Evolutionary conservation across 2,113 vertebrate species (phyloP), one percentile per base, ranked within the genome.

Genomic region (Sula dactylatra): DNA sequence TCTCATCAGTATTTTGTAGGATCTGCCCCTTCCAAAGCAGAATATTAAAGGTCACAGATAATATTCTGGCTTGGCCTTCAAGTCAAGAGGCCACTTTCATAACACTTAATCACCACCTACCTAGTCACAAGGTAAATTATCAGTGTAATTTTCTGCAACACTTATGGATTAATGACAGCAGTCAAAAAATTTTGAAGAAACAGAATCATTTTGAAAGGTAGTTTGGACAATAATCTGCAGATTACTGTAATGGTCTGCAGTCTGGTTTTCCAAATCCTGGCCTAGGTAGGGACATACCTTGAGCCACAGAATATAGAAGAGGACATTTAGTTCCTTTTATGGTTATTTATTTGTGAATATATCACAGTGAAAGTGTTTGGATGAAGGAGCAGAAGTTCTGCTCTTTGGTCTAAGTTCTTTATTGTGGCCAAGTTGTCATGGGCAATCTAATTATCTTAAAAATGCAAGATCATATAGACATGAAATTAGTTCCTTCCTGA

Each of bases 91-190:
- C 40, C 59, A 69, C 55, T 93, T 95, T 93, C 55, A 52, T 90
- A 86, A 61, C 76, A 78, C 84, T 96, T 82, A 94, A 96, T 96
- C 56, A 91, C 74, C 84, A 91, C 40, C 34, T 93, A 91, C 27
- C 92, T 96, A 86, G 88, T 95, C 83, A 67, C 44, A 62, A 42
- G 76, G 78, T 91, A 65, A 72, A 76, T 88, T 87, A 93, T 94
- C 14, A 44, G 4, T 54, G 13, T 80, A 62, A 34, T 82, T 97
- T 88, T 70, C 58, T 73, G 64, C 16, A 50, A 79, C 50, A 92
- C 38, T 38, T 96, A 47, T 54, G 55, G 81, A 86, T 95, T 96
- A 97, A 97, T 96, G 73, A 67, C 22, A 49, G 49, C 34, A 88
- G n/a, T 47, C 34, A 52, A 69, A 95, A 56, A 49, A 34, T 44